These are phyloP conservation scores for Phyllopteryx taeniolatus DNA, from an alignment of 2,113 vertebrate species.

Conservation along the genomic window DNA sequence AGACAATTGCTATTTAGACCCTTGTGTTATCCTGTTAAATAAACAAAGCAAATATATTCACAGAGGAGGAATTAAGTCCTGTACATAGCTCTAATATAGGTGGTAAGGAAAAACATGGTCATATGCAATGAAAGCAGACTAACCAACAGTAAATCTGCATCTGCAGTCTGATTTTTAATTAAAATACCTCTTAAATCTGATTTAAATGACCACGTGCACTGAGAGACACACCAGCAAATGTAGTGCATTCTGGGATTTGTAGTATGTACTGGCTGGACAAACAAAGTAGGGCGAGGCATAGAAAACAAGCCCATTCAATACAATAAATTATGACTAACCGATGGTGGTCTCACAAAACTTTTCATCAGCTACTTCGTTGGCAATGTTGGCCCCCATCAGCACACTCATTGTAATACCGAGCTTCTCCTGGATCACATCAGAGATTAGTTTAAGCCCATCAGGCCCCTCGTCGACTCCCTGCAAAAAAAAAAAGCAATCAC, in stretches of 20 bases:
- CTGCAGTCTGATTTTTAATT: too few species aligned
- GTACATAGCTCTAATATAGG: not conserved
- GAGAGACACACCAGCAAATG: not conserved
- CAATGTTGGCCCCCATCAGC: conserved; percentile 97
- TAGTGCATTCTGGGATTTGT: not conserved
- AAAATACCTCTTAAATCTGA: too few species aligned
- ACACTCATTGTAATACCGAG: conserved; percentile 87
- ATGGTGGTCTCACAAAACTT: conserved; percentile 99
- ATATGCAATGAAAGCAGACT: not conserved
- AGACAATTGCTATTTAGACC: not conserved
- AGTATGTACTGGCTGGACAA: not conserved
- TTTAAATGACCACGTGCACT: not conserved
- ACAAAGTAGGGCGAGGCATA: not conserved
- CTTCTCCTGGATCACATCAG: conserved; percentile 89
- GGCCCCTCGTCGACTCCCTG: conserved; percentile 93
- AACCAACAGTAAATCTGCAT: too few species aligned
- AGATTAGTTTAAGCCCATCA: conserved; percentile 90
- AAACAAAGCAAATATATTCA: not conserved
- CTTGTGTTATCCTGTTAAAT: too few species aligned
- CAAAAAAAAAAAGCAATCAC: conserved; percentile 10
- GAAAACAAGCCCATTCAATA: not conserved
- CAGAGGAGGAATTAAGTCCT: not conserved
- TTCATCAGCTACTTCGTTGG: conserved; percentile 90
- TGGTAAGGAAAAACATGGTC: not conserved
- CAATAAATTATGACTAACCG: conserved; percentile 72